Base-by-base conservation (phyloP, 2,797 vertebrate species). In the Tauraco hartlaubi region DNA sequence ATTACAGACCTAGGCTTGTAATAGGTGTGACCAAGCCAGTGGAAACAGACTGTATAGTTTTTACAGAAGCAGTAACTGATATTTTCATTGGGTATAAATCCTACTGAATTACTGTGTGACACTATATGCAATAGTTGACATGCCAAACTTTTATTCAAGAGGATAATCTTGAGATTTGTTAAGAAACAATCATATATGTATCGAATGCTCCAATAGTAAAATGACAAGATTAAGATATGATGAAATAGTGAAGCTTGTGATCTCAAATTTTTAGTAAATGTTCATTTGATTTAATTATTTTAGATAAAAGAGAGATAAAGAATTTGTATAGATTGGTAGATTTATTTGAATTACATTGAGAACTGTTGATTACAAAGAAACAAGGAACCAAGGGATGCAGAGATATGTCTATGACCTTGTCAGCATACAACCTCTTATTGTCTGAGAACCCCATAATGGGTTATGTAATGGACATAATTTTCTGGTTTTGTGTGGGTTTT, bases 171-270 rank as follows among this genome's bases (percentile, higher is more conserved):
- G 17, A 49, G 15, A 14, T 75, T 71, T 41, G 12, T 54, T 62
- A 58, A 41, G 39, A 29, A 76, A 21, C 9, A 51, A 9, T 58
- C 39, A 46, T 0, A 0, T 66, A 35, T 0, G 0, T 23, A 10
- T 56, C 74, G 56, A 64, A 29, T 35, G 9, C 16, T 75, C 67
- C 37, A 87, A 28, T 44, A 39, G 48, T 85, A 51, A 85, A 85
- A n/a, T 54, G 13, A 23, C 25, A 26, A 59, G 48, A 67, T 64
- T 68, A 44, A 78, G 51, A 54, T 15, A 2, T 35, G 51, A 46
- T 67, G 17, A 63, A 33, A 29, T 54, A 74, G 28, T 66, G 33
- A 59, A 91, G 46, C 18, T 64, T 64, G 16, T 66, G 12, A 52
- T 64, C 18, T 51, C 20, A 41, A 21, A 23, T 33, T 79, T 92